Evolutionary conservation across 1,140 invertebrate genomes (phyloP).

Genomic region (Zaprionus capensis): DNA sequence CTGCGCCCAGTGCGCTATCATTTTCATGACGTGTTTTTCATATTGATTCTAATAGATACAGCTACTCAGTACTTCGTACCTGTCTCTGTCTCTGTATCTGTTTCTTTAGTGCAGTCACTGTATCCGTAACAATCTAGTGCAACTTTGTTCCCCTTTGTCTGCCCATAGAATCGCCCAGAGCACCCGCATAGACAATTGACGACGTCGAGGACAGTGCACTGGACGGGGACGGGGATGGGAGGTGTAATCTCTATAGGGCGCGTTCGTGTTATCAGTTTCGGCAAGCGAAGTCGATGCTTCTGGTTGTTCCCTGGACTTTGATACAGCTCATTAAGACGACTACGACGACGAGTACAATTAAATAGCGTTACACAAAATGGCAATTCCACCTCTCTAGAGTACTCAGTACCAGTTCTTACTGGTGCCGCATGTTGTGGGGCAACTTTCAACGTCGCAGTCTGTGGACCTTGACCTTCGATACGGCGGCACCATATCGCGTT

Average conservation of each 20-base stretch:
- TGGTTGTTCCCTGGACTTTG: constrained; percentile 45
- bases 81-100: not conserved
- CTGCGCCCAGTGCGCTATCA: constrained; percentile 2
- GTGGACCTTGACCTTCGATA: constrained; percentile 1
- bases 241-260: not conserved
- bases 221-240: not conserved
- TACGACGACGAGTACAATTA: not conserved
- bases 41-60: constrained; percentile 2
- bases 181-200: constrained; percentile 22
- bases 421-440: constrained; percentile 1
- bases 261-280: constrained; percentile 7
- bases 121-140: constrained; percentile 7
- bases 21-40: constrained; percentile 29
- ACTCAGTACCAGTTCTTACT: constrained; percentile 1
- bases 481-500: not conserved
- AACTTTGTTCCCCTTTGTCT: constrained; percentile 16
- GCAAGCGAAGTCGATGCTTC: constrained; percentile 15
- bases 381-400: constrained; percentile 5
- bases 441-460: constrained; percentile 14
- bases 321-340: constrained; percentile 40
- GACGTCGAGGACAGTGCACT: not conserved
- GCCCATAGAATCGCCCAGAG: constrained; percentile 1
- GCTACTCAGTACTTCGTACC: not conserved
- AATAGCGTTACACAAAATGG: constrained; percentile 15
- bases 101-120: not conserved